phyloP scores from a whole-genome alignment of 1,140 invertebrate species.

The Drosophila bifasciata region DNA sequence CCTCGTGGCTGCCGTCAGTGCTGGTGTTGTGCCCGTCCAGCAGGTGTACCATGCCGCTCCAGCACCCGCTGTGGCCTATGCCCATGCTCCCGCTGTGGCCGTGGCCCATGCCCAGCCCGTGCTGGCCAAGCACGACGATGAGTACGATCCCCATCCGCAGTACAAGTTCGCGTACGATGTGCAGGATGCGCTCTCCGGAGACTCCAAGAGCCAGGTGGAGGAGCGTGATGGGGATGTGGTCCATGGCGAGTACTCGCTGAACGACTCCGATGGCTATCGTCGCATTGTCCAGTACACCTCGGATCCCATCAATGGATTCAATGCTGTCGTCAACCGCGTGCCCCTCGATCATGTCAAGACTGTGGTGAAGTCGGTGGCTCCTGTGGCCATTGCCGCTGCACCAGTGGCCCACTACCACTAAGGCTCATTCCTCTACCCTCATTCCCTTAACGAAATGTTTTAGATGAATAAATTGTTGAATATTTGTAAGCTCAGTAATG shows the following conservation, averaged over 20 bases:
- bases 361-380: conserved; percentile 66
- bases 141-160: conserved; percentile 84
- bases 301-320: conserved; percentile 83
- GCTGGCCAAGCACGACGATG: conserved; percentile 64
- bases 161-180: conserved; percentile 85
- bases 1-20: conserved; percentile 63
- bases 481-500: conserved; percentile 65
- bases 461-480: conserved; percentile 73
- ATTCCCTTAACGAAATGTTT: conserved; percentile 24
- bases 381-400: conserved; percentile 59
- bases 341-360: conserved; percentile 75
- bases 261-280: conserved; percentile 80
- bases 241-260: conserved; percentile 76
- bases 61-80: conserved; percentile 62
- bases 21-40: conserved; percentile 63
- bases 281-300: conserved; percentile 84
- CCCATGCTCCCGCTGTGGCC: conserved; percentile 54
- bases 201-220: conserved; percentile 86
- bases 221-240: conserved; percentile 86
- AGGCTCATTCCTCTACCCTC: conserved; percentile 8
- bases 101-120: conserved; percentile 66
- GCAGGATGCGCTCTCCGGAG: conserved; percentile 85
- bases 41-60: conserved; percentile 62
- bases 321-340: conserved; percentile 83
- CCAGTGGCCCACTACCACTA: conserved; percentile 64